Evolutionary conservation across 2,797 vertebrate genomes (phyloP), one percentile per base, ranked within the genome.

Genomic region (Sebastes flavidus): DNA sequence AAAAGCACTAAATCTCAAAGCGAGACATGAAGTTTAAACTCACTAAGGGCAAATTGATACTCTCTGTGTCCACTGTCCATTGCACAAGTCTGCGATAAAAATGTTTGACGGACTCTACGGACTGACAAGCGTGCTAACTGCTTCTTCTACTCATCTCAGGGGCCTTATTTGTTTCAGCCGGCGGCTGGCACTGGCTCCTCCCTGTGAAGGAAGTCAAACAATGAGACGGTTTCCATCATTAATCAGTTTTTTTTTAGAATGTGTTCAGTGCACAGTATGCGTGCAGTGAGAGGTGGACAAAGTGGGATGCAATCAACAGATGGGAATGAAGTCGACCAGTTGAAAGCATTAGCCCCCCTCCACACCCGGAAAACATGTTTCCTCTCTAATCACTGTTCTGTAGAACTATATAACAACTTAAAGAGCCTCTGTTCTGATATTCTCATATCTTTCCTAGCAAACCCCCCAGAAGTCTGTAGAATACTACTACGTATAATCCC

Each of bases 401-500:
- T 42, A 42, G 14, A 42, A 42, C 38, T 42, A 42, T 42, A 42
- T 16, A 42, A 42, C 38, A 42, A 16, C 55, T 76, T n/a, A 49
- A 72, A 67, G 60, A 65, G 58, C 65, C 65, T 76, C 65, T 71
- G 52, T 70, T 80, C 32, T 24, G 42, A 72, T n/a, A 9, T 68
- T 58, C 36, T 68, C 16, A 7, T 52, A 25, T 62, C 49, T 55
- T 60, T 61, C 58, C 52, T 1, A 6, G 22, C 8, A 61, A 42
- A 62, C 5, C 18, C 18, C 65, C 61, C 20, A 52, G 12, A 34
- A 38, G 59, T 58, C 5, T 74, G 69, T 30, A 27, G 67, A 75
- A 60, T 75, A 66, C 59, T 25, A 59, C 38, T 56, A 11, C 71
- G 71, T 74, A 36, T 80, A 59, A 85, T 77, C 78, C 77, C 55